Percentiles rank a stretch among this genome's conserved stretches.
Evolutionary conservation across 2,113 vertebrate genomes (phyloP).

Genomic region (Mystacornis crossleyi): DNA sequence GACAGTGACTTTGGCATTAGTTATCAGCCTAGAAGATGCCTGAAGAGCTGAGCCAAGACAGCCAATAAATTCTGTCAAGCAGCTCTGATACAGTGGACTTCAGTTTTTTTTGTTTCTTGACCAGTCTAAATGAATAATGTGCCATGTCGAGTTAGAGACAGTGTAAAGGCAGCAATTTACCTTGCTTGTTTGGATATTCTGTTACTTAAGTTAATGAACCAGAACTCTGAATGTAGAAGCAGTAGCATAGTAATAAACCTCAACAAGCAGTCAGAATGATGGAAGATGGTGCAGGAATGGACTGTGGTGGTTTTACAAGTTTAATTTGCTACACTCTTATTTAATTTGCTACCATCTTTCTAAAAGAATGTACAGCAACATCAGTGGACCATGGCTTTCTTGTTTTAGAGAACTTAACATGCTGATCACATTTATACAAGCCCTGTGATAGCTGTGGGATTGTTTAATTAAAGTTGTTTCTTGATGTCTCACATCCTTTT

Average conservation of each 20-base stretch:
- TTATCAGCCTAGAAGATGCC: slow-evolving; percentile 24
- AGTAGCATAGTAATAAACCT: slow-evolving; percentile 14
- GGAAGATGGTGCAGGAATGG: not conserved
- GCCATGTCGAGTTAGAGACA: slow-evolving; percentile 3
- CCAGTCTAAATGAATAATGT: slow-evolving; percentile 37
- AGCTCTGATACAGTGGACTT: not conserved
- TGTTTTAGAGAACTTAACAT: not conserved
- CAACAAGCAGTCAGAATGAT: not conserved
- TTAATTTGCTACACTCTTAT: not conserved
- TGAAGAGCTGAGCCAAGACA: slow-evolving; percentile 35
- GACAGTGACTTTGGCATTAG: slow-evolving; percentile 49
- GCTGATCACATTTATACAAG: not conserved
- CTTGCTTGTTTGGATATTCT: slow-evolving; percentile 21
- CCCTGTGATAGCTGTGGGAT: not conserved
- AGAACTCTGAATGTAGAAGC: slow-evolving; percentile 11
- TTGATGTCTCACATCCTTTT: not conserved
- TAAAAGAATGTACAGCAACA: not conserved
- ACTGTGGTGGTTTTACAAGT: not conserved
- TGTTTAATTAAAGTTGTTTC: slow-evolving; percentile 10
- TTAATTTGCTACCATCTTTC: not conserved
- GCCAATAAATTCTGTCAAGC: slow-evolving; percentile 47
- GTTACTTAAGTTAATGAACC: slow-evolving; percentile 41
- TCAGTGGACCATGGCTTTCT: not conserved
- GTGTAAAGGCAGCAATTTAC: slow-evolving; percentile 49
- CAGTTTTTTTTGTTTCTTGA: not conserved